A percentile compares a stretch with the other conserved stretches of the same genome.
These are phyloP conservation scores for Smutsia temminckii DNA, from an alignment of 2,797 vertebrate genomes.

Conservation along the genomic window DNA sequence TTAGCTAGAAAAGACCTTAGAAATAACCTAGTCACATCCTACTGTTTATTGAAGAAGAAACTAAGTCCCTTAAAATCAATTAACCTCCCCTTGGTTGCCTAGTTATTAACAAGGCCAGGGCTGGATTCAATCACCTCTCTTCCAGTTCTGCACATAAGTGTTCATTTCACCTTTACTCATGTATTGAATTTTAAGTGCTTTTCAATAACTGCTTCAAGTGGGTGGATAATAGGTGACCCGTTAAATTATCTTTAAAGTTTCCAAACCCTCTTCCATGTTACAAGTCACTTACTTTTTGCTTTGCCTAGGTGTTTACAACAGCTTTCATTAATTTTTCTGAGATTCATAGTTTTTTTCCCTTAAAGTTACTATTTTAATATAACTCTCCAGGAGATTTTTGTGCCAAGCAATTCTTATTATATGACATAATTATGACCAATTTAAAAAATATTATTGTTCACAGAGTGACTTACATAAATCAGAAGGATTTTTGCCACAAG, in stretches of 20 bases:
- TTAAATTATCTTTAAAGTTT: not conserved
- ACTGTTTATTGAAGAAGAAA: not conserved
- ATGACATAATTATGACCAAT: not conserved
- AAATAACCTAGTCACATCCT: not conserved
- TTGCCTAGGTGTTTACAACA: slow-evolving; percentile 5
- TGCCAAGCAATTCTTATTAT: not conserved
- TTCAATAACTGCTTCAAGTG: not conserved
- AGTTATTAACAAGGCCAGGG: not conserved
- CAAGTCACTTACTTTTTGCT: not conserved
- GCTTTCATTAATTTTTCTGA: not conserved
- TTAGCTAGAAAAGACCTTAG: not conserved
- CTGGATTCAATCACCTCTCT: not conserved
- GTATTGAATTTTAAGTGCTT: slow-evolving; percentile 5
- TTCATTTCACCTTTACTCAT: not conserved
- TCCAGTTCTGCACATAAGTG: not conserved
- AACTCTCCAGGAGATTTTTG: slow-evolving; percentile 1
- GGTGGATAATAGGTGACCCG: not conserved
- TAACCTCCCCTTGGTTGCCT: not conserved
- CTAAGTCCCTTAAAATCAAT: not conserved
- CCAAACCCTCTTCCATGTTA: not conserved
- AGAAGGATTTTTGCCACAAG: slow-evolving; percentile 5
- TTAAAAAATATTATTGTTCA: not conserved
- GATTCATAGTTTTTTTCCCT: not conserved
- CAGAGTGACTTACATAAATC: not conserved
- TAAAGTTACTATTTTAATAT: not conserved